Base-by-base conservation (phyloP, 2,888 invertebrate genomes). In the Chironomus tentans region DNA sequence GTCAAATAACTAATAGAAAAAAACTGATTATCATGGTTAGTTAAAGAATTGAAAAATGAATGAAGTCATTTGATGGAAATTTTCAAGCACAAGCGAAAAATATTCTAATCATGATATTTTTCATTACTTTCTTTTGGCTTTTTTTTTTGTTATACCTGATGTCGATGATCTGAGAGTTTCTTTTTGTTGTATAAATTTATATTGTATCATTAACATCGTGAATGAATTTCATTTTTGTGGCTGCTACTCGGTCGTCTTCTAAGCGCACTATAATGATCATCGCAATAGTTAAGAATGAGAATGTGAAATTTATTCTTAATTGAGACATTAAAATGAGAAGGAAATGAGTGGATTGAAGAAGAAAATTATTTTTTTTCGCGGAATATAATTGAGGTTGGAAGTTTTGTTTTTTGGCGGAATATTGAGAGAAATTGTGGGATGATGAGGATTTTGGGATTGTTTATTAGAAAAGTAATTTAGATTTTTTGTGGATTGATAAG, bases 21-120 rank as follows among this genome's bases (percentile, higher is more conserved):
- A 62, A 73, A 62, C 18, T 73, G 72, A 73, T 62, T 73, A 73
- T 73, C 62, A 73, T 73, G 72, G 61, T 73, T 62, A 73, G 72
- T 62, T 73, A 73, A 56, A 2, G 62, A 73, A 22, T 73, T 73
- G 61, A 73, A 71, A 61, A 71, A 71, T 71, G 71, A 73, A 62
- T 73, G 62, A 73, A 73, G 62, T 71, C 56, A 71, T 71, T 71
- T 71, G 48, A 50, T 21, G 13, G 13, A 13, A 22, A 22, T 21
- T 46, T 56, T 24, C 22, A 28, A 48, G 28, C 71, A 71, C 71
- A 50, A 50, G 71, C 71, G 56, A 22, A 71, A 71, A 70, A 48
- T 24, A 24, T 21, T 50, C 56, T 22, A 71, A 50, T 61, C 50
- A 71, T 71, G 71, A 71, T 50, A 24, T 21, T 71, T 65, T 56